phyloP scores from a whole-genome alignment of 2,113 vertebrate species.

The Osmerus mordax region DNA sequence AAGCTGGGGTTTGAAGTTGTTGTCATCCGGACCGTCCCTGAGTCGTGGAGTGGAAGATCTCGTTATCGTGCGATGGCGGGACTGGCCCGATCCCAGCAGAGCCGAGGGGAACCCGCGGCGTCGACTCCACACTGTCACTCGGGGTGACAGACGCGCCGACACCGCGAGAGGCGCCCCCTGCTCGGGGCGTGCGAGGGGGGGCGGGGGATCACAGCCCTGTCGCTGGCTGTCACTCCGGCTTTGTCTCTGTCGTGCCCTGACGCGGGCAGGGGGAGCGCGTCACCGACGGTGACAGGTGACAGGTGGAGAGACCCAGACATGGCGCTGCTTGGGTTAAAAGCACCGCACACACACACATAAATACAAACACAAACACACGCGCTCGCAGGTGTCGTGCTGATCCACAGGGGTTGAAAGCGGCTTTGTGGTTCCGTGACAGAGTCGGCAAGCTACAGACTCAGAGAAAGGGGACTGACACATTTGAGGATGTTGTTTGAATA shows the following conservation, averaged over 20 bases:
- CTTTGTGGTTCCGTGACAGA: no score
- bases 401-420: no score
- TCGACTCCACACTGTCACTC: slow-evolving; percentile 60
- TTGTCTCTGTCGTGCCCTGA: slow-evolving; percentile 51
- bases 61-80: not conserved
- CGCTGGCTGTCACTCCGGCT: slow-evolving; percentile 58
- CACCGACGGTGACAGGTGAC: slow-evolving; percentile 60
- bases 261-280: slow-evolving; percentile 29
- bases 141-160: slow-evolving; percentile 47
- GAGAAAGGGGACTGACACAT: no score
- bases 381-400: not conserved
- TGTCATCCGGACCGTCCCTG: not conserved
- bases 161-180: slow-evolving; percentile 41
- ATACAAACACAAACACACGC: not conserved
- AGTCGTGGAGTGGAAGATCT: not conserved
- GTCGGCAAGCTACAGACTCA: no score
- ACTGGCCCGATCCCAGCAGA: not conserved
- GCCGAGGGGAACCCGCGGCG: not conserved
- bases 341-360: not conserved
- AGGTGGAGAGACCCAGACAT: slow-evolving; percentile 52
- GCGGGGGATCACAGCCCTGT: slow-evolving; percentile 40
- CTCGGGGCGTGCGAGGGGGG: slow-evolving; percentile 33
- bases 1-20: not conserved
- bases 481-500: no score
- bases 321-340: not conserved